phyloP scores from a whole-genome alignment of 2,888 invertebrate species.

The Drosophila rubida region DNA sequence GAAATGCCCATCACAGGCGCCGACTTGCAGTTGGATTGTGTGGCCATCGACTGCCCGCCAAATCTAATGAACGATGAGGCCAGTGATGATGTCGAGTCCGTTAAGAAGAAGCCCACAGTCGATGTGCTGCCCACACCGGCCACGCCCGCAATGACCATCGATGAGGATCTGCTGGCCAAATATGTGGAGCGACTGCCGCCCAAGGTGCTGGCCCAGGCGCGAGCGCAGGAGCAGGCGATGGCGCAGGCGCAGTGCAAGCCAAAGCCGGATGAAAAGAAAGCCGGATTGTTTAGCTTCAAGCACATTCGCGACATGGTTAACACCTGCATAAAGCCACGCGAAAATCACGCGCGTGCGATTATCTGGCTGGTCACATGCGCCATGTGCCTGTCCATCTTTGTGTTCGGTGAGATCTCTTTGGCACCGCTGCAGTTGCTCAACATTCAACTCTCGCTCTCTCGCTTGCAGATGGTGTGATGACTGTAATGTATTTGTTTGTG shows the following conservation, averaged over 20 bases:
- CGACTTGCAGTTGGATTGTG: slow-evolving; percentile 53
- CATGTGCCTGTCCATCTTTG: slow-evolving; percentile 81
- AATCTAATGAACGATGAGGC: slow-evolving; percentile 35
- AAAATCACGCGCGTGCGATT: slow-evolving; percentile 80
- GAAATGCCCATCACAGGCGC: slow-evolving; percentile 41
- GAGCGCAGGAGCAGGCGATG: slow-evolving; percentile 20
- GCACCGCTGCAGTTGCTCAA: neutral
- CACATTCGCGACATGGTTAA: slow-evolving; percentile 82
- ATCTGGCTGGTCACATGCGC: slow-evolving; percentile 82
- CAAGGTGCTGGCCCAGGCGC: slow-evolving; percentile 21
- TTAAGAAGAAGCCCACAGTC: neutral
- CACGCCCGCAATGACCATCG: slow-evolving; percentile 43
- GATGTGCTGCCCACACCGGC: slow-evolving; percentile 53
- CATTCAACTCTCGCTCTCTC: neutral
- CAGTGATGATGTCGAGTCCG: slow-evolving; percentile 4
- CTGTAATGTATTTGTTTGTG: slow-evolving; percentile 88
- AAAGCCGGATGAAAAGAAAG: slow-evolving; percentile 37
- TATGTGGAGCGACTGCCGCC: slow-evolving; percentile 65
- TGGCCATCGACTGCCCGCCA: slow-evolving; percentile 49
- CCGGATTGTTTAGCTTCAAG: slow-evolving; percentile 74
- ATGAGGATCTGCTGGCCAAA: slow-evolving; percentile 63
- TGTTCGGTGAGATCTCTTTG: slow-evolving; percentile 70
- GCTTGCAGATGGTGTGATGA: slow-evolving; percentile 76
- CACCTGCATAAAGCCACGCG: slow-evolving; percentile 81
- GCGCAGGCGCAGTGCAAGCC: slow-evolving; percentile 22